phyloP scores from a whole-genome alignment of 2,888 invertebrate genomes.

The Atethmia centrago region DNA sequence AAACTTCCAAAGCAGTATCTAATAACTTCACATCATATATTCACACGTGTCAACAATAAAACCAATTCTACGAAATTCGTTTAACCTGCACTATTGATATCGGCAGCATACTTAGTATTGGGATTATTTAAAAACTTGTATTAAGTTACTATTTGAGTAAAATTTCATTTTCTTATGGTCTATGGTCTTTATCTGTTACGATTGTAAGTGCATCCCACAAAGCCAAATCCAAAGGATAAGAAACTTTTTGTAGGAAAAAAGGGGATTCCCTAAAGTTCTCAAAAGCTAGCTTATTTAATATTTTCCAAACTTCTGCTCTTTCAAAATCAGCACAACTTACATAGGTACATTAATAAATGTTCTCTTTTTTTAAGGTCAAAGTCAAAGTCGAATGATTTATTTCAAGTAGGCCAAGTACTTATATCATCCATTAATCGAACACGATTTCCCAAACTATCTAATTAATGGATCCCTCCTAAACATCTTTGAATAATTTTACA shows the following conservation, averaged over 20 bases:
- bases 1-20: neutral
- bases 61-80: neutral
- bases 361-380: slow-evolving; percentile 5
- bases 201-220: neutral
- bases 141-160: neutral
- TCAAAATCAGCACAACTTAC: neutral
- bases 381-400: neutral
- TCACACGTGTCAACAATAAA: neutral
- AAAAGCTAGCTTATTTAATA: neutral
- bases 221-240: neutral
- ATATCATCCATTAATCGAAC: slow-evolving; percentile 22
- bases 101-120: neutral
- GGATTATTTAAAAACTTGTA: neutral
- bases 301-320: neutral
- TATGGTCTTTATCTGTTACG: neutral
- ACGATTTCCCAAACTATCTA: slow-evolving; percentile 18
- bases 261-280: neutral
- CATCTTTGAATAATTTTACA: slow-evolving; percentile 34
- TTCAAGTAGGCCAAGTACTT: neutral
- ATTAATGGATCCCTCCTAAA: slow-evolving; percentile 5
- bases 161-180: neutral
- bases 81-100: neutral
- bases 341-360: neutral
- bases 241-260: neutral
- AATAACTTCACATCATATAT: neutral